Base-by-base conservation (phyloP, 2,113 vertebrate species). In the Chaenogobius annularis region DNA sequence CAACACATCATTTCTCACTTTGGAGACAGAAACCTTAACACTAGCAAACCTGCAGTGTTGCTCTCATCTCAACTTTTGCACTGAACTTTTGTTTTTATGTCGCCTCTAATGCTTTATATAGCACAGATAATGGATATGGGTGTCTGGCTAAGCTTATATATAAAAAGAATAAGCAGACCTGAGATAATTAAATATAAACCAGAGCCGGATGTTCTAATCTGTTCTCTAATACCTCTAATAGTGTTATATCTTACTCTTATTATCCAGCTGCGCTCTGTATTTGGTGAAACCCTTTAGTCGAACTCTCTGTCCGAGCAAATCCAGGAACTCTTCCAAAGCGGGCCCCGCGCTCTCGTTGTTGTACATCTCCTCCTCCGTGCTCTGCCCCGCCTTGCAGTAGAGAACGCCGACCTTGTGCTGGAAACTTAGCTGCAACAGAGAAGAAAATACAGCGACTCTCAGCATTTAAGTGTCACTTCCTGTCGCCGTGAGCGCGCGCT, bases 351-450 rank as follows among this genome's bases (percentile, higher is more conserved):
- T 95, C 90, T 99, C 97, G 0, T 99, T 99, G 87, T 98, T 99
- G 80, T 99, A 99, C 97, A 99, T 99, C 85, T 99, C 98, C 78
- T 99, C 98, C 70, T 99, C 98, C 0, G 96, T 98, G 92, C 96
- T 96, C 91, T 99, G 97, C 73, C 95, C 96, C 1, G 96, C 95
- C 91, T 95, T 96, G 90, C 98, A 99, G 91, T 99, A 99, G 69
- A 99, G 93, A 75, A 99, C 94, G 37, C 98, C 98, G 69, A 99
- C 94, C 89, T 99, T 99, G 92, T 99, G 98, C 84, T 99, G 98
- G 93, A 98, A 98, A 92, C 97, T 99, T 83, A 99, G 90, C 98
- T 99, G 95, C 64, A 95, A 94, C 3, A 20, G 65, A 26, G 50
- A 75, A 58, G 69, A 67, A 83, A 15, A 23, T 9, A 74, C 73